These are phyloP conservation scores for Gerris lacustris DNA, from an alignment of 2,888 invertebrate genomes.

Conservation along the genomic window DNA sequence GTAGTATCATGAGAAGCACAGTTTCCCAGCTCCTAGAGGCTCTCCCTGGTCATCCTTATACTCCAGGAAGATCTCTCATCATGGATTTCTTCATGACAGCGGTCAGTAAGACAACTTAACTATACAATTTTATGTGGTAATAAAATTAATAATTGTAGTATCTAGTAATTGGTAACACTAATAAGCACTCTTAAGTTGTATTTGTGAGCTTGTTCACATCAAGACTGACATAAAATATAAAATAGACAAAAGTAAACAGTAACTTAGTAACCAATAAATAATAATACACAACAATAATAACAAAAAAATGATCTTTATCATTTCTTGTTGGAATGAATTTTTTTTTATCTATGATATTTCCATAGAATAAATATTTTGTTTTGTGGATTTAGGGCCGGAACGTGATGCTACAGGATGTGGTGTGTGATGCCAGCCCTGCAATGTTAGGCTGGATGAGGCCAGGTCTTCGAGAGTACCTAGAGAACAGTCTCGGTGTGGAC, in stretches of 20 bases:
- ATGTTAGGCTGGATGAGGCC: background rate
- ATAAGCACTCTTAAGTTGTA: no score
- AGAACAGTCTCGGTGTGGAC: background rate
- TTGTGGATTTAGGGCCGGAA: background rate
- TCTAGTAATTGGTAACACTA: no score
- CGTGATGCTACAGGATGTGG: background rate
- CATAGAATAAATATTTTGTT: background rate
- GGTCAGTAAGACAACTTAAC: slow-evolving; percentile 35
- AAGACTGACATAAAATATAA: no score
- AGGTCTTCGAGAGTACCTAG: background rate
- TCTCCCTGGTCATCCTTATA: slow-evolving; percentile 37
- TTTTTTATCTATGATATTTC: no score
- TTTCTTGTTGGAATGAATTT: no score
- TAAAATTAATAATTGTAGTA: no score
- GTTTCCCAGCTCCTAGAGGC: slow-evolving; percentile 38
- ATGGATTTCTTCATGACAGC: slow-evolving; percentile 38
- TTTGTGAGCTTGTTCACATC: no score
- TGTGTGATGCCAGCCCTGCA: background rate
- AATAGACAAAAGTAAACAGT: no score
- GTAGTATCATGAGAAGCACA: slow-evolving; percentile 31
- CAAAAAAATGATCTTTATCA: no score
- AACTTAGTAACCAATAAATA: no score
- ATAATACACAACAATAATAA: no score
- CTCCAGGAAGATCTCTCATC: slow-evolving; percentile 39
- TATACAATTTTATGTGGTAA: no score